These are phyloP conservation scores for Pristiophorus japonicus DNA, from an alignment of 2,113 vertebrate genomes.

Conservation along the genomic window DNA sequence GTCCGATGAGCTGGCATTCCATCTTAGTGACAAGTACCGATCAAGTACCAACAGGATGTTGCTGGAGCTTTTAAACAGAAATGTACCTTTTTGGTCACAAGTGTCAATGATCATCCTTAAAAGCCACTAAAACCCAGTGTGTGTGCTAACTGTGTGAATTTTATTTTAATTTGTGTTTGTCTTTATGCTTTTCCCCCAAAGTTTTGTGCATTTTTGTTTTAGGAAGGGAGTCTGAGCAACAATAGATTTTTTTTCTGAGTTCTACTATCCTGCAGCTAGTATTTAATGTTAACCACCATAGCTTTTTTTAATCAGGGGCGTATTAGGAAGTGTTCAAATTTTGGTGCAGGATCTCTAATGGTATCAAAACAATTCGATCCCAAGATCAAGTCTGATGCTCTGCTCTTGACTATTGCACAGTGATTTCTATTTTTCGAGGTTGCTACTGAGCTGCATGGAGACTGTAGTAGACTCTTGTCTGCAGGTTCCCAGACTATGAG, in stretches of 20 bases:
- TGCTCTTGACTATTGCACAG: neutral
- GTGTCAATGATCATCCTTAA: neutral
- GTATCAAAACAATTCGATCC: neutral
- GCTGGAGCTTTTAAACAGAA: neutral
- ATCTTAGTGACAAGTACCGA: neutral
- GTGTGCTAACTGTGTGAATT: neutral
- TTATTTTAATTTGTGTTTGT: conserved; percentile 10
- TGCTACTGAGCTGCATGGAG: neutral
- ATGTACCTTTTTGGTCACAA: neutral
- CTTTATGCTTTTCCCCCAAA: neutral
- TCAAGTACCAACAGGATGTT: neutral
- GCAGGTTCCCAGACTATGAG: neutral
- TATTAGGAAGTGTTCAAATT: neutral
- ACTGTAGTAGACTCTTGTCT: neutral
- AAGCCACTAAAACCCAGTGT: neutral
- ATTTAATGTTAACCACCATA: neutral
- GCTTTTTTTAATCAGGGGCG: neutral
- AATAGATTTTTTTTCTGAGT: neutral
- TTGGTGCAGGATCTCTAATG: neutral
- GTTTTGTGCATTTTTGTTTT: neutral
- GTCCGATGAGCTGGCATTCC: neutral
- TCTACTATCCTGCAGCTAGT: neutral
- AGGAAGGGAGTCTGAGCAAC: neutral
- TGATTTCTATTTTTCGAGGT: neutral
- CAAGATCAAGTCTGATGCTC: neutral